Evolutionary conservation across 2,888 invertebrate genomes (phyloP).

Genomic region (Drosophila anceps): DNA sequence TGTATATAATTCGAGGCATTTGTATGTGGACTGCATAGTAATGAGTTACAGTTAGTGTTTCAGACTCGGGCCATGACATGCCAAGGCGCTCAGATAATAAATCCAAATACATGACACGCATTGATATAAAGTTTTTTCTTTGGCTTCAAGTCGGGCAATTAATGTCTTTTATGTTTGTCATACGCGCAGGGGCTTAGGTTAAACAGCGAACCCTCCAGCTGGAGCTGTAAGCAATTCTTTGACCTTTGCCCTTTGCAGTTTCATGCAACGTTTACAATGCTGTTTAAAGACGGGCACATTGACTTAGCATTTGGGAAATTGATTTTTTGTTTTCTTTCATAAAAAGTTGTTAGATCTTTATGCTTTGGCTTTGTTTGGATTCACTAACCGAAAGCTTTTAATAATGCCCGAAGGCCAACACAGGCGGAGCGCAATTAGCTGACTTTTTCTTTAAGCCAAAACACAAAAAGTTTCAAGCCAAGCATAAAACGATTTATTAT

Average conservation of each 20-base stretch:
- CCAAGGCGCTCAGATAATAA: conserved; percentile 33
- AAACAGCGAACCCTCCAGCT: conserved; percentile 28
- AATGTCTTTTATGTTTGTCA: conserved; percentile 72
- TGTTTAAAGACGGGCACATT: conserved; percentile 45
- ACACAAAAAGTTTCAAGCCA: conserved; percentile 48
- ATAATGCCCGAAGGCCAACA: conserved; percentile 19
- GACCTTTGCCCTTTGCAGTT: conserved; percentile 51
- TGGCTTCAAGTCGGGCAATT: conserved; percentile 60
- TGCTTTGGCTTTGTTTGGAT: conserved; percentile 22
- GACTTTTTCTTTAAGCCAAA: conserved; percentile 35
- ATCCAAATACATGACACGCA: conserved; percentile 46
- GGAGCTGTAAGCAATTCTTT: conserved; percentile 29
- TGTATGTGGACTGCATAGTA: conserved; percentile 74
- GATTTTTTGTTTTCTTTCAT: conserved; percentile 1
- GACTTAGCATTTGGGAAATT: conserved; percentile 47
- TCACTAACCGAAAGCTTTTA: conserved; percentile 33
- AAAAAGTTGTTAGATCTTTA: conserved; percentile 8
- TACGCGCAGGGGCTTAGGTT: conserved; percentile 44
- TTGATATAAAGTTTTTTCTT: conserved; percentile 49
- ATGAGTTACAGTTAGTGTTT: conserved; percentile 60
- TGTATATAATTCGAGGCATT: conserved; percentile 18
- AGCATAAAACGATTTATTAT: conserved; percentile 70
- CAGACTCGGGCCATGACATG: conserved; percentile 40
- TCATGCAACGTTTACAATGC: conserved; percentile 18
- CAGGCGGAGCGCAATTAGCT: conserved; percentile 34